A percentile compares a stretch with the other conserved stretches of the same genome.
These are phyloP conservation scores for Bombycilla garrulus DNA, from an alignment of 2,113 vertebrate species.

Conservation along the genomic window DNA sequence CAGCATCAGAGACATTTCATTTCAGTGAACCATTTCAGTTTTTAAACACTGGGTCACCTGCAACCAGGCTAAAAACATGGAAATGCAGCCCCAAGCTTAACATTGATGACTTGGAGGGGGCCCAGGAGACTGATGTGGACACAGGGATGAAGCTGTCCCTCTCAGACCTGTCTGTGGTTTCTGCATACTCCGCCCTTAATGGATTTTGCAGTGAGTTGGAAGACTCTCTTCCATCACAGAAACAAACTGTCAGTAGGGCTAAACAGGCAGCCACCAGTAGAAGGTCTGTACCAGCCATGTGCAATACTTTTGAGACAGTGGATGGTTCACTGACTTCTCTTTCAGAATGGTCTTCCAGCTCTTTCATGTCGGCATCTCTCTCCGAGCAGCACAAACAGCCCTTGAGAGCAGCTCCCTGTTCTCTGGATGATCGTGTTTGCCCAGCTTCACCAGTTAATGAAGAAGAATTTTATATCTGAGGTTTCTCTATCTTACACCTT, in stretches of 20 bases:
- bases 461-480: slow-evolving; percentile 70
- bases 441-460: neutral
- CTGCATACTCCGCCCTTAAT: slow-evolving; percentile 81
- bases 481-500: neutral
- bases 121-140: slow-evolving; percentile 93
- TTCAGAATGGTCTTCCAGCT: slow-evolving; percentile 57
- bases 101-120: slow-evolving; percentile 81
- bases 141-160: slow-evolving; percentile 82
- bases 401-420: neutral
- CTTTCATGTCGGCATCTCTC: neutral
- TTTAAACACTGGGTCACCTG: neutral
- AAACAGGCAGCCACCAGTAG: neutral
- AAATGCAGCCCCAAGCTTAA: slow-evolving; percentile 76
- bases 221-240: neutral
- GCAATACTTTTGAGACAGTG: slow-evolving; percentile 20
- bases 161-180: slow-evolving; percentile 88
- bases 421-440: neutral
- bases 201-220: slow-evolving; percentile 58
- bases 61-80: slow-evolving; percentile 51
- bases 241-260: neutral
- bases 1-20: slow-evolving; percentile 60
- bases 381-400: neutral
- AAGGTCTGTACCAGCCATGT: slow-evolving; percentile 59
- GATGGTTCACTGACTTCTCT: slow-evolving; percentile 11
- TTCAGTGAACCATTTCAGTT: slow-evolving; percentile 57